Base-by-base conservation (phyloP, 2,113 vertebrate species). In the Microcebus jonahi region DNA sequence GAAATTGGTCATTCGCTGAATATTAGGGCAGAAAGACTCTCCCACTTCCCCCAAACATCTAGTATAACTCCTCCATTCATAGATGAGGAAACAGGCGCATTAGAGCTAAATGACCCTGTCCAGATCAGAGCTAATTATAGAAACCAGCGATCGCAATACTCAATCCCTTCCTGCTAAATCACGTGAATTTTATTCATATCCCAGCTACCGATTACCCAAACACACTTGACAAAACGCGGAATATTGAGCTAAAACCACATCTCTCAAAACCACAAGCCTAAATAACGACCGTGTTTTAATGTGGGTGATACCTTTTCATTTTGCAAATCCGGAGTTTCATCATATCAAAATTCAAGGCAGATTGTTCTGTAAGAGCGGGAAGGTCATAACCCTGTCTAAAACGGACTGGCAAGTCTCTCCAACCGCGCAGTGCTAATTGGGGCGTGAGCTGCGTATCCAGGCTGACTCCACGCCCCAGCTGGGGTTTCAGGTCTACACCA, bases 211-310 rank as follows among this genome's bases (percentile, higher is more conserved):
- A 95, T 94, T 75, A 89, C 42, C 53, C 93, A 83, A 76, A 34
- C 57, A 45, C 50, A 75, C 23, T 88, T 39, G 42, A 79, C 93
- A 95, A 91, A 73, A 67, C 3, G 2, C 75, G 75, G 81, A 95
- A 61, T 59, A 84, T 63, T 48, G 80, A 75, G 70, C 92, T 84
- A 80, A 97, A 97, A 95, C 92, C 92, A 95, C 87, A 90, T 90
- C 92, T 80, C 83, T 63, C 42, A 59, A 96, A 84, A 82, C 90
- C 90, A 55, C 90, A 81, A 50, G 57, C 92, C 76, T 93, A 65
- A 90, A 88, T 65, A 97, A 75, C 15, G 14, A 88, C 68, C 14
- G 13, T 9, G 59, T 61, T 96, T 93, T 88, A 39, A 61, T 63
- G 82, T 0, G 25, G 85, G 81, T 36, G n/a, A 27, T 67, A 86